Evolutionary conservation across 2,797 vertebrate species (phyloP).

Genomic region (Syndactyla subalaris): DNA sequence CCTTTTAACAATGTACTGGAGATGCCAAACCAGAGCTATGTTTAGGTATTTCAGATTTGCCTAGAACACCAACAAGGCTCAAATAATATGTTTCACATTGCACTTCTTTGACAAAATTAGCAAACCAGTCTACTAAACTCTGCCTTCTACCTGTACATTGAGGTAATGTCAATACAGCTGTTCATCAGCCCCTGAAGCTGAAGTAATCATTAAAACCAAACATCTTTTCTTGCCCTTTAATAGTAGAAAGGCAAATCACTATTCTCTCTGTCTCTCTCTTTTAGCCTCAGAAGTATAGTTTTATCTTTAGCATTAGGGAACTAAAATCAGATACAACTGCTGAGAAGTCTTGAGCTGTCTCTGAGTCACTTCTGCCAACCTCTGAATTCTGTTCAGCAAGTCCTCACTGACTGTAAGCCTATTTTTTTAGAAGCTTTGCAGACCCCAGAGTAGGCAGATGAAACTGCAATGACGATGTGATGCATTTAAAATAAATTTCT

Average conservation of each 20-base stretch:
- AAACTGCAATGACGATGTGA: conserved; percentile 17
- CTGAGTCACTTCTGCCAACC: conserved; percentile 51
- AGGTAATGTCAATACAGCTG: neutral
- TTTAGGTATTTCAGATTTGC: neutral
- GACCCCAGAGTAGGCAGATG: conserved; percentile 41
- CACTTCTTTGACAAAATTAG: neutral
- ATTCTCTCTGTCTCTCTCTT: neutral
- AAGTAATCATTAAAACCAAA: neutral
- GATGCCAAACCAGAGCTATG: neutral
- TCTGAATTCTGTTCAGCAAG: conserved; percentile 41
- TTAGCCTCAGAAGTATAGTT: neutral
- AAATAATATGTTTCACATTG: neutral
- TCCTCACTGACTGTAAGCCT: neutral
- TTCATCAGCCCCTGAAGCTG: neutral
- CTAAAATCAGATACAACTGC: conserved; percentile 35
- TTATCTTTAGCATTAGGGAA: conserved; percentile 41
- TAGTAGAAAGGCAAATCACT: neutral
- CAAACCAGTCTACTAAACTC: neutral
- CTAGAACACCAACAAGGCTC: neutral
- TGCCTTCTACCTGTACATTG: neutral
- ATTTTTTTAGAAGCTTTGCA: conserved; percentile 38
- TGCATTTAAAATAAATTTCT: conserved; percentile 60
- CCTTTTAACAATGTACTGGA: neutral
- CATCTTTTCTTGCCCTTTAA: neutral
- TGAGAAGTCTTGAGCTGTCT: conserved; percentile 37